phyloP scores from a whole-genome alignment of 2,888 invertebrate species.

The Microchrysa polita region DNA sequence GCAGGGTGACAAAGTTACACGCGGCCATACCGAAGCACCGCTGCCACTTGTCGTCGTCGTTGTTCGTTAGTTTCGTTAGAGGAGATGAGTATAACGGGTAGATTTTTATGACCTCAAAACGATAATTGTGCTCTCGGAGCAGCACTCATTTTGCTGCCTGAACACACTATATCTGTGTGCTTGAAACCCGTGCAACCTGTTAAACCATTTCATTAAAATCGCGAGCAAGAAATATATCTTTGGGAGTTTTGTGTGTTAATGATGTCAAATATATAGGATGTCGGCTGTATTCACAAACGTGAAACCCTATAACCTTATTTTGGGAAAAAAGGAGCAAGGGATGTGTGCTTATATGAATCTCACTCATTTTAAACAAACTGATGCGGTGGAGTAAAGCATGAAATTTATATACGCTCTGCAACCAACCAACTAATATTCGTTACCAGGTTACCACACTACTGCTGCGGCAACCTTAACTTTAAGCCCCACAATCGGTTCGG shows the following conservation, averaged over 20 bases:
- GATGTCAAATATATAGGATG: constrained; percentile 15
- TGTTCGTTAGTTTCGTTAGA: not conserved
- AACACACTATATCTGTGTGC: not conserved
- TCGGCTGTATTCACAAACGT: too few relatives aligned
- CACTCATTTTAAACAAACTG: constrained; percentile 1
- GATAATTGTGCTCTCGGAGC: constrained; percentile 25
- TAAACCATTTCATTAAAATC: constrained; percentile 40
- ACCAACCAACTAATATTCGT: not conserved
- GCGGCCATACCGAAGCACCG: not conserved
- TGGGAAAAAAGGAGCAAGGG: not conserved
- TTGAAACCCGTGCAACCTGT: constrained; percentile 34
- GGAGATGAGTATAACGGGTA: not conserved
- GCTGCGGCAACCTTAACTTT: not conserved
- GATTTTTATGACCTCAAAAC: constrained; percentile 43
- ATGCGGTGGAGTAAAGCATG: not conserved
- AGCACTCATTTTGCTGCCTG: not conserved
- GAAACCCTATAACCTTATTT: too few relatives aligned
- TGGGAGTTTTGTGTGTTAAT: constrained; percentile 31
- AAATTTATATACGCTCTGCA: not conserved
- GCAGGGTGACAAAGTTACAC: constrained; percentile 24
- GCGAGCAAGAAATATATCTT: constrained; percentile 21
- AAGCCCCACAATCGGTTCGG: constrained; percentile 14
- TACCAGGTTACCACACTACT: too few relatives aligned
- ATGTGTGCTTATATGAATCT: not conserved
- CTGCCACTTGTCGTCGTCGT: too few relatives aligned